Evolutionary conservation across 2,113 vertebrate species (phyloP).

Genomic region (Macroglossus sobrinus): DNA sequence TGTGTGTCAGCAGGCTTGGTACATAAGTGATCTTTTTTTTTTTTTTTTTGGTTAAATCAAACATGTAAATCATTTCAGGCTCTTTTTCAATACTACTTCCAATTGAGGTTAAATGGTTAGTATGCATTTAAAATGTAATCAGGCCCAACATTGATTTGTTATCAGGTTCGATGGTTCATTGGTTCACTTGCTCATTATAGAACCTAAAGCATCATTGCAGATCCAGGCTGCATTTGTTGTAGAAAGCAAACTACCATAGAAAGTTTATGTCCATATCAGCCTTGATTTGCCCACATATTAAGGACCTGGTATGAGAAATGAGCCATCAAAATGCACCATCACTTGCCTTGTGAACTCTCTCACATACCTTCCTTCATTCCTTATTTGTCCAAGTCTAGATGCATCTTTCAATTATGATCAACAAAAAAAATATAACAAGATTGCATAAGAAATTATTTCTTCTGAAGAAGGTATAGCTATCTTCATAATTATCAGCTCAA

Average conservation of each 20-base stretch:
- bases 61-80: constrained; percentile 48
- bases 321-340: background rate
- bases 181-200: constrained; percentile 21
- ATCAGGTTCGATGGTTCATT: constrained; percentile 49
- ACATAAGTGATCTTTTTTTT: background rate
- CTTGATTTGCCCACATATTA: background rate
- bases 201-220: background rate
- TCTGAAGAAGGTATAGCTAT: background rate
- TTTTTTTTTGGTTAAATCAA: constrained; percentile 4
- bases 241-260: background rate
- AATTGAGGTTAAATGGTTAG: constrained; percentile 64
- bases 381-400: background rate
- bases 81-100: constrained; percentile 33
- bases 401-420: background rate
- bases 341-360: background rate
- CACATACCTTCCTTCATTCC: background rate
- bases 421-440: background rate
- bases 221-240: background rate
- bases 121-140: constrained; percentile 70
- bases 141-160: constrained; percentile 62
- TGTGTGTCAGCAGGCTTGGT: background rate
- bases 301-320: background rate
- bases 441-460: background rate
- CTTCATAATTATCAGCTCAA: background rate
- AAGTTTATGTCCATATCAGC: background rate